These are phyloP conservation scores for Amphiduros pacificus DNA, from an alignment of 2,888 invertebrate genomes.

Conservation along the genomic window DNA sequence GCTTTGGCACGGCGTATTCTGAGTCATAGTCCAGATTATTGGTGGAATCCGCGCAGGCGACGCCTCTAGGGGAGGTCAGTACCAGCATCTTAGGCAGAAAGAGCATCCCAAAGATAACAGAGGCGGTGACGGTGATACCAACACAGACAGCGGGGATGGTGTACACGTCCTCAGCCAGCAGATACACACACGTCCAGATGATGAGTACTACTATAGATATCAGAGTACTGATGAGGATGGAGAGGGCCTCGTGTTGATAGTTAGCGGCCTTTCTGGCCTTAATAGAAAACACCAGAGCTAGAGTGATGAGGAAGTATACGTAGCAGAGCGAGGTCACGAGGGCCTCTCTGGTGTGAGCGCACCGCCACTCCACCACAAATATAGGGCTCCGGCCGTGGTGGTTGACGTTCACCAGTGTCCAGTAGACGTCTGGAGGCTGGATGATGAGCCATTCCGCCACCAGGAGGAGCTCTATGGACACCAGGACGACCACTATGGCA, in stretches of 20 bases:
- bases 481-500: slow-evolving; percentile 2
- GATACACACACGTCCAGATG: slow-evolving; percentile 7
- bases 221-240: not conserved
- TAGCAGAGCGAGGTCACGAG: slow-evolving; percentile 9
- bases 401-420: not conserved
- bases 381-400: slow-evolving; percentile 5
- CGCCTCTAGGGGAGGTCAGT: slow-evolving; percentile 7
- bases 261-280: slow-evolving; percentile 1
- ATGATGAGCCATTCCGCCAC: slow-evolving; percentile 14
- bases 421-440: slow-evolving; percentile 3
- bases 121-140: slow-evolving; percentile 11
- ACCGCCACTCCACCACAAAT: slow-evolving; percentile 8
- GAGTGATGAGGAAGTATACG: slow-evolving; percentile 6
- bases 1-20: no score
- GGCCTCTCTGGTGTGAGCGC: slow-evolving; percentile 1
- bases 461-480: slow-evolving; percentile 6
- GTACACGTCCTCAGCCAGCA: not conserved
- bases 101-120: not conserved
- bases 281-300: not conserved
- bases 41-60: no score
- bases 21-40: no score
- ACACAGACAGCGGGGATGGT: slow-evolving; percentile 10
- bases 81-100: slow-evolving; percentile 11
- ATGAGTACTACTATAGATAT: not conserved
- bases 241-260: slow-evolving; percentile 16